Evolutionary conservation across 2,888 invertebrate genomes (phyloP), one percentile per base, ranked within the genome.

Genomic region (Cyclophora albipunctata): DNA sequence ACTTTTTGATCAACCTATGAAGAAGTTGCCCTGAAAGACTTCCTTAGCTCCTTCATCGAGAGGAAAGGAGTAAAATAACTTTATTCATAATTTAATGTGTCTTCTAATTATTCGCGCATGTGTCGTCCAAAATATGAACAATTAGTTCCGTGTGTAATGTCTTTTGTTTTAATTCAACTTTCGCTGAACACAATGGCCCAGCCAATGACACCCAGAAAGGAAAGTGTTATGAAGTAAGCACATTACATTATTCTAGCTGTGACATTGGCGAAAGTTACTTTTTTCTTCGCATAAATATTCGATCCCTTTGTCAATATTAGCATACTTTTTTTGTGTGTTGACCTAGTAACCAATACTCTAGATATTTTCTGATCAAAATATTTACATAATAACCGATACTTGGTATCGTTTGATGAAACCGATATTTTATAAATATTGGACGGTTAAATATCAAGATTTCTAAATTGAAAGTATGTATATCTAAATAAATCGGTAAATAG

Each of bases 151-250:
- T 66, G 58, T 67, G 66, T 71, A 70, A 69, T 69, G 60, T 62
- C 76, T 75, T 81, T 82, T 81, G 79, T 81, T 73, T 72, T 73
- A 72, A 78, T 76, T 74, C 71, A 69, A 71, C 79, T 84, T 84
- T 85, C 80, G 78, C 78, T 64, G 63, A 70, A 70, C 62, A 84
- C 82, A 85, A 84, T 84, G 70, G 71, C 58, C 69, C 69, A 60
- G 63, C 7, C 66, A 64, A 64, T 64, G 74, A 79, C 83, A 80
- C 80, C 80, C 73, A 79, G 76, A 63, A 66, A 77, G 75, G 80
- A 85, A 84, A 84, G 84, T 76, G 65, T 63, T 73, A 20, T 20
- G 20, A 20, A 20, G 20, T 20, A 20, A 66, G 66, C 66, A 62
- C 69, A 66, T 71, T 66, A 75, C 72, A 70, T 73, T 69, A 69